These are phyloP conservation scores for Portevinia maculata DNA, from an alignment of 2,888 invertebrate genomes.

Conservation along the genomic window DNA sequence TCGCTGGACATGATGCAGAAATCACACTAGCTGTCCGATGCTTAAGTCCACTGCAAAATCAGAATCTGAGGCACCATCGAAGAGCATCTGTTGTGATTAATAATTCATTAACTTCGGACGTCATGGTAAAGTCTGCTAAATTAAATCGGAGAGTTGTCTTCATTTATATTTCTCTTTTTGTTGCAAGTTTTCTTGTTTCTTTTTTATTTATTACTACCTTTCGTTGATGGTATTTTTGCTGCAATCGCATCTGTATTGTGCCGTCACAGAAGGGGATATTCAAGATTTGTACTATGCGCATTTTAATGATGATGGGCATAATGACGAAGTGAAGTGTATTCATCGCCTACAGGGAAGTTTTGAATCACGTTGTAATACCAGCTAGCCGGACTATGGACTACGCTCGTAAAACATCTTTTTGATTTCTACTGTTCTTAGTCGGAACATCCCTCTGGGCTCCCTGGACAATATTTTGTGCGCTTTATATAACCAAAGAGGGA, in stretches of 20 bases:
- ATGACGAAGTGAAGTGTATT: slow-evolving; percentile 41
- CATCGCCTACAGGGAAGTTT: slow-evolving; percentile 50
- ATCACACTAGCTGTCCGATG: slow-evolving; percentile 85
- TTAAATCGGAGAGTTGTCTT: slow-evolving; percentile 60
- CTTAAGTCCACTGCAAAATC: slow-evolving; percentile 83
- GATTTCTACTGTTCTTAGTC: slow-evolving; percentile 26
- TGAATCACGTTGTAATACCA: slow-evolving; percentile 64
- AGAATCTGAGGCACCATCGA: slow-evolving; percentile 81
- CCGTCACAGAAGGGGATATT: slow-evolving; percentile 19
- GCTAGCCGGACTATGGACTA: slow-evolving; percentile 59
- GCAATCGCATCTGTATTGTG: slow-evolving; percentile 56
- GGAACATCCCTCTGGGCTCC: slow-evolving; percentile 4
- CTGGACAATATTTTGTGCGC: slow-evolving; percentile 49
- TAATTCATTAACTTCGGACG: slow-evolving; percentile 69
- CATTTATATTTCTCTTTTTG: slow-evolving; percentile 41
- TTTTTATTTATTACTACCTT: slow-evolving; percentile 49
- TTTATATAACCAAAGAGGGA: slow-evolving; percentile 31
- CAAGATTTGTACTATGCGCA: slow-evolving; percentile 55
- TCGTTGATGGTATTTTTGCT: slow-evolving; percentile 39
- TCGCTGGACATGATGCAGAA: too few relatives aligned
- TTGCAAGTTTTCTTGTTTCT: slow-evolving; percentile 20
- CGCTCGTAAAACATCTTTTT: slow-evolving; percentile 51
- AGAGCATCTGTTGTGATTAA: slow-evolving; percentile 81
- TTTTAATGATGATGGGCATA: slow-evolving; percentile 66
- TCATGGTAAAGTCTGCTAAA: slow-evolving; percentile 71